Evolutionary conservation across 2,113 vertebrate species (phyloP), one percentile per base, ranked within the genome.

Genomic region (Nipponia nippon): DNA sequence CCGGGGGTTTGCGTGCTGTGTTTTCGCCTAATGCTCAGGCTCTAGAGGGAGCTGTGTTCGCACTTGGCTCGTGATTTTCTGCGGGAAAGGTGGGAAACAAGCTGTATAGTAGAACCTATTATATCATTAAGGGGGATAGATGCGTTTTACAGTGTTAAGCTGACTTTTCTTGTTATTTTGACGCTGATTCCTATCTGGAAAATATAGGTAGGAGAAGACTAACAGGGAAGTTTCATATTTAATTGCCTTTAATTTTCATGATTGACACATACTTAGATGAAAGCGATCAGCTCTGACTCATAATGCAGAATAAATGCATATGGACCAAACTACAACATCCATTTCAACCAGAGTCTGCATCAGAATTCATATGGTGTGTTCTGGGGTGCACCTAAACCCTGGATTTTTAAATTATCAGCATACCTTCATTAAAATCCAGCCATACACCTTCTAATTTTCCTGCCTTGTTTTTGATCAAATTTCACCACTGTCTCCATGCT

Each of bases 1-100:
- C 9, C 1, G 1, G 13, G 21, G 11, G 2, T 2, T 38, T 44
- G 38, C 1, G 1, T 34, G 25, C 16, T 10, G 16, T 2, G 17
- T 20, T 62, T 75, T 27, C 3, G 1, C 1, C 34, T 8, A 5
- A 36, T 26, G 1, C 67, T 56, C 38, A 1, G 14, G 52, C 91
- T 83, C 26, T 14, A 69, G 93, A 94, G 92, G 87, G 82, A 93
- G 90, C 91, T 72, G 34, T 14, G 36, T 22, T 47, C 7, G 29
- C 65, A 25, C 69, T 22, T 17, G 16, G 72, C 50, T 78, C 46
- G 0, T 10, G 11, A 2, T 46, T 52, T 17, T 16, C 53, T 36
- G 65, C 5, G 2, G 3, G 13, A 19, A 25, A 63, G 36, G 25
- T 70, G 63, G 30, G 25, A 50, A 75, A 49, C 19, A 23, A 13